These are phyloP conservation scores for Trachops cirrhosus DNA, from an alignment of 2,797 vertebrate species.

Conservation along the genomic window DNA sequence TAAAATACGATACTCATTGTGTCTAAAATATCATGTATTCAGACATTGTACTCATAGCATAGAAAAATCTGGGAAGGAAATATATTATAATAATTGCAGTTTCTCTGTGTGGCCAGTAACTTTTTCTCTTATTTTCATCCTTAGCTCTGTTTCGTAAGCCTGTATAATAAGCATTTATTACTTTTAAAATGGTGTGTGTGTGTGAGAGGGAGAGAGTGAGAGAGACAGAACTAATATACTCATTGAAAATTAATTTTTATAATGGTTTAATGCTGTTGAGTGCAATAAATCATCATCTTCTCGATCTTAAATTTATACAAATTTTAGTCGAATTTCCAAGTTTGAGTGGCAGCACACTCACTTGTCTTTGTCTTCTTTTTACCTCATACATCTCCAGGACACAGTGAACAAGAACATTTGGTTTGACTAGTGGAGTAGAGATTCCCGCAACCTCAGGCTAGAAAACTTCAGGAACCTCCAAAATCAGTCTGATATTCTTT, in stretches of 20 bases:
- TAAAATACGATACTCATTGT: not conserved
- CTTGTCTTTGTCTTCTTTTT: not conserved
- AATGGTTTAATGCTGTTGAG: not conserved
- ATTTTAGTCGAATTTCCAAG: not conserved
- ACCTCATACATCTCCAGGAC: not conserved
- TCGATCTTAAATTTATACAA: not conserved
- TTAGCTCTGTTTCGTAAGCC: not conserved
- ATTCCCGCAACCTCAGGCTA: not conserved
- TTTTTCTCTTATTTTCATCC: not conserved
- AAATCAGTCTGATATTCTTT: not conserved
- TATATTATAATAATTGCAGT: not conserved
- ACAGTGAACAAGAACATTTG: not conserved
- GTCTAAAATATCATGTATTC: not conserved
- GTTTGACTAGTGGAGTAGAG: not conserved
- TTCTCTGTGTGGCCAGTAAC: not conserved
- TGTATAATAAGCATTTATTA: not conserved
- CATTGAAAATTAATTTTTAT: not conserved
- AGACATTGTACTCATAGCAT: not conserved
- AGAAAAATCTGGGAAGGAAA: not conserved
- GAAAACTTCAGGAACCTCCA: not conserved
- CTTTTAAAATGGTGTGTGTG: not conserved
- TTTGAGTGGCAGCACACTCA: not conserved
- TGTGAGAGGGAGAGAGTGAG: not conserved
- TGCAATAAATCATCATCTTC: not conserved
- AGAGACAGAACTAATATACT: not conserved